Conservation (phyloP, 2,113 vertebrate genomes). For the Myotis brandtii region DNA sequence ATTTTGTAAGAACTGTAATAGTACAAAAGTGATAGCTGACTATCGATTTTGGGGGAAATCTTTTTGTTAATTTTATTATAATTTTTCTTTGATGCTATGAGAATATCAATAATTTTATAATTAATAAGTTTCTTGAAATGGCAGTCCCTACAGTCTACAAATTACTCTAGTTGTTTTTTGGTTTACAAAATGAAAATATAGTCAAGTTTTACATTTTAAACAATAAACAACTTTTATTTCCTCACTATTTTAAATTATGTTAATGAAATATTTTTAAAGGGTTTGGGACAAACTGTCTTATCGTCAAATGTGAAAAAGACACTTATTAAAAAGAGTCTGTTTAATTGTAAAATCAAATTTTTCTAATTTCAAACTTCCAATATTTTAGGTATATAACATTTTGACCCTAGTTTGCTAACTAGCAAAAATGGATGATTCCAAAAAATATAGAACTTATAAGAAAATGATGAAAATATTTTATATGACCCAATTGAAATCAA, state of each 20-base stretch:
- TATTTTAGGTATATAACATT: neutral
- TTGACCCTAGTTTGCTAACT: slow-evolving; percentile 2
- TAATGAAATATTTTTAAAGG: slow-evolving; percentile 21
- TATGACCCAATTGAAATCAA: neutral
- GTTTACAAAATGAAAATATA: slow-evolving; percentile 38
- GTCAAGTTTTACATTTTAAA: neutral
- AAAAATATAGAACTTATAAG: neutral
- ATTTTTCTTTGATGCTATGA: slow-evolving; percentile 23
- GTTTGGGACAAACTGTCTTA: neutral
- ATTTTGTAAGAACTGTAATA: neutral
- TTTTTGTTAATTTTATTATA: slow-evolving; percentile 10
- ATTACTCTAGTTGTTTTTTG: slow-evolving; percentile 43
- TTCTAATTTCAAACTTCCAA: slow-evolving; percentile 34
- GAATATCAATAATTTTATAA: slow-evolving; percentile 11
- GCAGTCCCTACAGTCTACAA: neutral
- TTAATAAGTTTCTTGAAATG: slow-evolving; percentile 40
- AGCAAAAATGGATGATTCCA: slow-evolving; percentile 11
- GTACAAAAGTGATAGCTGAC: neutral
- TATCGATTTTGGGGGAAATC: neutral
- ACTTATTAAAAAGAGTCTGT: neutral
- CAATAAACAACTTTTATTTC: neutral
- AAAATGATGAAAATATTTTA: slow-evolving; percentile 49
- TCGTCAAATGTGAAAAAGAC: neutral
- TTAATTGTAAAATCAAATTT: neutral
- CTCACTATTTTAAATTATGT: neutral